Evolutionary conservation across 2,797 vertebrate species (phyloP).

Genomic region (Neosilurus hyrtlii): DNA sequence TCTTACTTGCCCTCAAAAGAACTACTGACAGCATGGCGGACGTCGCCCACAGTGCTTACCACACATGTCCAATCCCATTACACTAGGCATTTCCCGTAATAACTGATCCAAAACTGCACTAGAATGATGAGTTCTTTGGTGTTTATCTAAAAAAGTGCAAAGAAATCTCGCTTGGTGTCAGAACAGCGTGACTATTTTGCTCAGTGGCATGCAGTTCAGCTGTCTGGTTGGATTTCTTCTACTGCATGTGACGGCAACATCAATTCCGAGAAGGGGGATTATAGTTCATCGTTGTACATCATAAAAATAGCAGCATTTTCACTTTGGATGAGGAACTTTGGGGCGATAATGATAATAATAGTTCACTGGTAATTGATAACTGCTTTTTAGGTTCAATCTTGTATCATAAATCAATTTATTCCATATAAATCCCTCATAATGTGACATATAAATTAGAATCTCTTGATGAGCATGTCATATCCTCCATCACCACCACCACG

Average conservation of each 20-base stretch:
- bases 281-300: slow-evolving; percentile 28
- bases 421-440: neutral
- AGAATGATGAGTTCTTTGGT: slow-evolving; percentile 31
- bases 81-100: slow-evolving; percentile 8
- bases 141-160: slow-evolving; percentile 19
- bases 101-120: neutral
- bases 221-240: slow-evolving; percentile 26
- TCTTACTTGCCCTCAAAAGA: slow-evolving; percentile 32
- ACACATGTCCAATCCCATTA: slow-evolving; percentile 24
- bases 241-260: slow-evolving; percentile 28
- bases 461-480: neutral
- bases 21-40: slow-evolving; percentile 31
- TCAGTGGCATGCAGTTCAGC: slow-evolving; percentile 31
- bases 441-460: neutral
- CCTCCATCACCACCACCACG: neutral
- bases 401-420: neutral
- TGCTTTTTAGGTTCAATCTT: neutral
- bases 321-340: too few relatives aligned
- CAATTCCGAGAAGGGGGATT: slow-evolving; percentile 38
- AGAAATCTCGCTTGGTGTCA: slow-evolving; percentile 22
- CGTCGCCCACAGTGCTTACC: neutral
- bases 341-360: too few relatives aligned
- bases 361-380: too few relatives aligned
- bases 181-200: slow-evolving; percentile 21
- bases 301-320: slow-evolving; percentile 28